Evolutionary conservation across 2,888 invertebrate genomes (phyloP), one percentile per base, ranked within the genome.

Genomic region (Drosophila mettleri): DNA sequence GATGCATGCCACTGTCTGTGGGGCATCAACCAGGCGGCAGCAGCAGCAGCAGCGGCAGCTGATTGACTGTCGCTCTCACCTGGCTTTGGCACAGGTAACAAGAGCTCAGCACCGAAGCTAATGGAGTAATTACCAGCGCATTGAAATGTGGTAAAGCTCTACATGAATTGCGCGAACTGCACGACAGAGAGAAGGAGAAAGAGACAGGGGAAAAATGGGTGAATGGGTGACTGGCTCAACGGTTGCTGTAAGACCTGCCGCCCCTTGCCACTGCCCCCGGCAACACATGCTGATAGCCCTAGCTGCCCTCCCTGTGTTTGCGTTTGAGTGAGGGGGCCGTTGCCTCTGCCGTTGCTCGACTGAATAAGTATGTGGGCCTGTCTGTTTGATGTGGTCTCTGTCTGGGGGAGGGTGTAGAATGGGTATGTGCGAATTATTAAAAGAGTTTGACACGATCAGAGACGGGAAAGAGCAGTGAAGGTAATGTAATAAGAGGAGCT

Each of bases 71-170:
- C 38, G 43, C 46, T 54, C 77, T 53, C 49, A 58, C 38, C 45
- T 64, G 49, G 45, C 48, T 49, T 12, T 10, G 43, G 38, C 52
- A 33, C 29, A 31, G 46, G 77, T 66, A 72, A 66, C 49, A 52
- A 62, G 59, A 63, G 66, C 79, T 55, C 57, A 59, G 54, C 53
- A 55, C 34, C 57, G 41, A 12, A 65, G 66, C 61, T 69, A 83
- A 85, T 85, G 86, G 76, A 85, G 85, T 85, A 85, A 85, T 88
- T 85, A 88, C 70, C 69, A 69, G 49, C 63, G 45, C 72, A 65
- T 69, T 68, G 60, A 68, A 76, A 48, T 63, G 60, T 48, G 48
- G 79, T 45, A 12, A 43, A 49, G 48, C 49, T 61, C 36, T 74
- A 63, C 68, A 66, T 69, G 78, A 86, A 81, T 63, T 71, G 74